Base-by-base conservation (phyloP, 2,888 invertebrate genomes). In the Apotomis betuletana region DNA sequence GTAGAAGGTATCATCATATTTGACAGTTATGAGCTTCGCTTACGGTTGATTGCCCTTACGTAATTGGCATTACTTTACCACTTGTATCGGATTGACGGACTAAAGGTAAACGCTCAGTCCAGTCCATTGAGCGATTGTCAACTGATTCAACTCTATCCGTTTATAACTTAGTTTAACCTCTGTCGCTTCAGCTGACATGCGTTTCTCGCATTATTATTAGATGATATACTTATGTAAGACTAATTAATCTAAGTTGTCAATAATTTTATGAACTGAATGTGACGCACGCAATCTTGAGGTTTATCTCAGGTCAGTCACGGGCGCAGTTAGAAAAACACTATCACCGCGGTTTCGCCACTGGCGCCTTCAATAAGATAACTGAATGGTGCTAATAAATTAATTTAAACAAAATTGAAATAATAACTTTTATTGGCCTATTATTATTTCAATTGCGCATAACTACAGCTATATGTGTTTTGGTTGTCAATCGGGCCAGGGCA, bases 271-370 rank as follows among this genome's bases (percentile, higher is more conserved):
- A 79, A 82, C 80, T 85, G 83, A 83, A 86, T 84, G 79, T 83
- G 80, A 82, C 76, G 82, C 83, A 81, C 78, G 79, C 78, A 86
- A 87, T 85, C 86, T 77, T 69, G 79, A 75, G 84, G 91, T 89
- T 91, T 91, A 92, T 92, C 91, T 72, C 61, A 79, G 91, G 92
- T 91, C 90, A 90, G 80, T 81, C 86, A 86, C 85, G 84, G 74
- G 70, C 76, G 80, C 76, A 80, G 81, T 88, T 88, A 89, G 88
- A 87, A 90, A 88, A 90, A 88, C 85, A 86, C 78, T 79, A 78
- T 80, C 73, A 77, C 76, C 75, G 74, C 73, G 74, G 78, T 81
- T 81, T 81, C 78, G 77, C 75, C 73, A 79, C 76, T 89, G 92
- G 91, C 92, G 92, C 91, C 91, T 85, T 77, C 77, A 75, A 73